phyloP scores from a whole-genome alignment of 2,888 invertebrate genomes.

The Chrysodeixis includens region DNA sequence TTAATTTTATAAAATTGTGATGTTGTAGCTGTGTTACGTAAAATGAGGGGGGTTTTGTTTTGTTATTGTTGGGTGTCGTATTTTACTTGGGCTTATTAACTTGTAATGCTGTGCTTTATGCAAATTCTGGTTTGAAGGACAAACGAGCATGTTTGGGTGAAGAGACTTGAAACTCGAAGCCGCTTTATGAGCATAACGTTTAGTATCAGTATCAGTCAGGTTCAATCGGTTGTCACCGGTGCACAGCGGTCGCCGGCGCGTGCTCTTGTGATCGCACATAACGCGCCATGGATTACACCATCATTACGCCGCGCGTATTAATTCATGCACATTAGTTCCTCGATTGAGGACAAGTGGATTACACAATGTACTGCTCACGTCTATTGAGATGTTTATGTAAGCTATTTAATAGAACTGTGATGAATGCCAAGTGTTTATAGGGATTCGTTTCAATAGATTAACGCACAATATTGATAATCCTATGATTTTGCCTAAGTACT shows the following conservation, averaged over 20 bases:
- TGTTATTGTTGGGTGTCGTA: not conserved
- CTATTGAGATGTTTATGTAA: not conserved
- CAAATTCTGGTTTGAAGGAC: no score
- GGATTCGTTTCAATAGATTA: not conserved
- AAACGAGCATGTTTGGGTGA: no score
- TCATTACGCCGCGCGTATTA: slow-evolving; percentile 39
- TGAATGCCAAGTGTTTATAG: no score
- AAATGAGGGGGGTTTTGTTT: not conserved
- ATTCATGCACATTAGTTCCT: slow-evolving; percentile 54
- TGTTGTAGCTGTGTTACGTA: slow-evolving; percentile 1
- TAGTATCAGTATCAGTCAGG: slow-evolving; percentile 23
- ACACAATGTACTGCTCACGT: slow-evolving; percentile 7
- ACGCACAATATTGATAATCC: not conserved
- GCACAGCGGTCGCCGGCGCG: slow-evolving; percentile 7
- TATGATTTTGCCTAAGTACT: no score
- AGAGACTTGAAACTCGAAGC: no score
- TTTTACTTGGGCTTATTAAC: not conserved
- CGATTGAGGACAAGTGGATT: slow-evolving; percentile 47
- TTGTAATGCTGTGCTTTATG: not conserved
- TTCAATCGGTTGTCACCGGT: slow-evolving; percentile 10
- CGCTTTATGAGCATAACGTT: no score
- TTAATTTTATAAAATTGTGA: slow-evolving; percentile 8
- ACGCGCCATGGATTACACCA: slow-evolving; percentile 35
- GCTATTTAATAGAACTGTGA: slow-evolving; percentile 4
- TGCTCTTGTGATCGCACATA: slow-evolving; percentile 11